Base-by-base conservation (phyloP, 2,113 vertebrate genomes). In the Rhabdomys dilectus region DNA sequence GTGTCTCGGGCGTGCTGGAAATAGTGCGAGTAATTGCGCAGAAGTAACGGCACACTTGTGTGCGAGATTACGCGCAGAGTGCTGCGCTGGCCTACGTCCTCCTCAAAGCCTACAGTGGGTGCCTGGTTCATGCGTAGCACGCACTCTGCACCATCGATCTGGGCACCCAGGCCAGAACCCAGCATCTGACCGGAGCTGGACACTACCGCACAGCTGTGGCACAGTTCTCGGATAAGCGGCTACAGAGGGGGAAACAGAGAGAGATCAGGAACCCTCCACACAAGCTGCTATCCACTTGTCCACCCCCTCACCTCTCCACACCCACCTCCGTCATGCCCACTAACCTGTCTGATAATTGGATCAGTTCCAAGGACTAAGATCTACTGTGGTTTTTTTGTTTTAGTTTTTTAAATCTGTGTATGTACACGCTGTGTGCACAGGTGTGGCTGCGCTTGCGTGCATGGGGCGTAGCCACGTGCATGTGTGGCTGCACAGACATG, bases 131-230 rank as follows among this genome's bases (percentile, higher is more conserved):
- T 99, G 77, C 99, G 99, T 76, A 99, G 98, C 42, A 99, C 99
- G 0, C 99, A 99, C 17, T 99, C 99, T 0, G 98, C 98, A 3
- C 88, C 2, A 0, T 99, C 99, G 3, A 99, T 99, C 98, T 99
- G 97, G 0, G 90, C 68, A 0, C 99, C 99, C 19, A 98, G 97
- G n/a, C 45, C 98, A 0, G 99, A 99, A n/a, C 99, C 98, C 80
- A 99, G 97, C 99, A 99, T 99, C 98, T 99, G 99, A 10, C 99
- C 99, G 0, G 99, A 99, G 98, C 99, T 99, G 98, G 99, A 99
- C 39, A 99, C 99, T 36, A 99, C 3, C 7, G 99, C 99, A 36
- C 99, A 99, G 87, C 89, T 98, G 88, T 11, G 98, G 94, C 99
- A 99, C 0, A 95, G 97, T 8, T 92, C 92, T 86, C 98, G 97